A percentile compares a stretch with the other conserved stretches of the same genome.
Evolutionary conservation across 2,113 vertebrate species (phyloP).

Genomic region (Anseranas semipalmata): DNA sequence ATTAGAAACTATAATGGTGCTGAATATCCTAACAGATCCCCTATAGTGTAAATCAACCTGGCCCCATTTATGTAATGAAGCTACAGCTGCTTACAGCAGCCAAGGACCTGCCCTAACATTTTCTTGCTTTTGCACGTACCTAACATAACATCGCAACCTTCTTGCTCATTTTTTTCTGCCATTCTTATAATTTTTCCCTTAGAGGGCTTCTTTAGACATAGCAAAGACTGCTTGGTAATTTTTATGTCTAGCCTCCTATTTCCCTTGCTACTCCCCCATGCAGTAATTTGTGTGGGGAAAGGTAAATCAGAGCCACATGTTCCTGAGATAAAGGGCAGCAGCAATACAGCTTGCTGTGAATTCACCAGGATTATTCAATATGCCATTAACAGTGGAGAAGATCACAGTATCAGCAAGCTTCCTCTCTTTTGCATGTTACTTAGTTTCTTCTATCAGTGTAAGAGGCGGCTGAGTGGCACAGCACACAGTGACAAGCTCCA

Average conservation of each 20-base stretch:
- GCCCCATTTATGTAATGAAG: conserved; percentile 45
- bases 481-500: not conserved
- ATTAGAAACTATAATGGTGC: conserved; percentile 49
- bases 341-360: not conserved
- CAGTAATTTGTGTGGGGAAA: conserved; percentile 59
- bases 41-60: conserved; percentile 41
- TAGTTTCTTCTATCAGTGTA: not conserved
- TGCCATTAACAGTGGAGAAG: not conserved
- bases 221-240: conserved; percentile 64
- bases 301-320: conserved; percentile 73
- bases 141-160: conserved; percentile 21
- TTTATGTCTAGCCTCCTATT: conserved; percentile 68
- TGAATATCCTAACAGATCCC: conserved; percentile 30
- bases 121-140: conserved; percentile 31
- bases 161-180: conserved; percentile 55
- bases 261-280: conserved; percentile 61
- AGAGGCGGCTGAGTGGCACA: not conserved
- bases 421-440: not conserved
- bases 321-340: conserved; percentile 56
- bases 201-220: conserved; percentile 69
- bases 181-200: conserved; percentile 64
- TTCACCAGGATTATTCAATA: not conserved
- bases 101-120: conserved; percentile 32
- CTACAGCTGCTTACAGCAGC: conserved; percentile 30
- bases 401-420: not conserved